Percentiles rank a stretch among this genome's conserved stretches.
These are phyloP conservation scores for Bettongia penicillata DNA, from an alignment of 2,113 vertebrate genomes.

Conservation along the genomic window DNA sequence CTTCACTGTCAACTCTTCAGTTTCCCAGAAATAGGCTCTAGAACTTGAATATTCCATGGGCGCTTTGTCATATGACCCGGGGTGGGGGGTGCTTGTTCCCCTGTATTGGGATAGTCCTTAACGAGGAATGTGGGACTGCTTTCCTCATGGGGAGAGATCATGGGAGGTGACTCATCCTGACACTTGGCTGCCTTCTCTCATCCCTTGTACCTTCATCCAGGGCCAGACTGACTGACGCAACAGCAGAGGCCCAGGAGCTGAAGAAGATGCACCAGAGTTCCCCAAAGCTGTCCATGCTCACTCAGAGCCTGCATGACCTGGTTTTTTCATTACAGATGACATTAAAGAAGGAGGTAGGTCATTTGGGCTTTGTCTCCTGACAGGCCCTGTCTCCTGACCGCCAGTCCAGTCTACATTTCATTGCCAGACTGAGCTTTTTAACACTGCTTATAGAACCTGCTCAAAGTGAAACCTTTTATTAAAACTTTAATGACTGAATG, in stretches of 20 bases:
- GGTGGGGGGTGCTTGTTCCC: background rate
- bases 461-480: background rate
- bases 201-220: slow-evolving; percentile 41
- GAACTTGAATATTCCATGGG: slow-evolving; percentile 30
- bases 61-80: background rate
- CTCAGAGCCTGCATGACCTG: slow-evolving; percentile 59
- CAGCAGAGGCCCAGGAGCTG: slow-evolving; percentile 61
- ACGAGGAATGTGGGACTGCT: background rate
- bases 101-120: background rate
- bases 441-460: background rate
- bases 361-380: background rate
- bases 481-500: slow-evolving; percentile 32
- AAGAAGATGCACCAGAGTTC: slow-evolving; percentile 57
- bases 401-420: background rate
- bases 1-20: background rate
- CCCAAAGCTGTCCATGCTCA: slow-evolving; percentile 59
- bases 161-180: background rate
- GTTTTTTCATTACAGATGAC: slow-evolving; percentile 54
- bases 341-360: slow-evolving; percentile 70
- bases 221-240: slow-evolving; percentile 52
- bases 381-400: slow-evolving; percentile 28
- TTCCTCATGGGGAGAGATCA: background rate
- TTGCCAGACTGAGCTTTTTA: slow-evolving; percentile 39
- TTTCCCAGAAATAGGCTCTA: background rate
- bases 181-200: slow-evolving; percentile 2